Evolutionary conservation across 2,113 vertebrate genomes (phyloP).

Genomic region (Myiopsitta monachus): DNA sequence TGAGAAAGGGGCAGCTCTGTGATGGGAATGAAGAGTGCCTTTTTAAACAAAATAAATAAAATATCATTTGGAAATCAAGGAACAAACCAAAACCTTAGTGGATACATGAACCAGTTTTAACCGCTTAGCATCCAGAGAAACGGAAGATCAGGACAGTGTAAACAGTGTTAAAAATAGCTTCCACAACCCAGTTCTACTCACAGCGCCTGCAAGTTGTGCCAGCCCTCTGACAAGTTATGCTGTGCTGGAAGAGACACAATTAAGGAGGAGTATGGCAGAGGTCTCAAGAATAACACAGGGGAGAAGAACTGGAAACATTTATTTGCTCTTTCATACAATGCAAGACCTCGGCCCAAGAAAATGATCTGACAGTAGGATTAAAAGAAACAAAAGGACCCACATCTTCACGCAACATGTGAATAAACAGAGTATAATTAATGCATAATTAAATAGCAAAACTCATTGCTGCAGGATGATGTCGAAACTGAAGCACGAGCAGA

Average conservation of each 20-base stretch:
- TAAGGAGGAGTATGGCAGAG: neutral
- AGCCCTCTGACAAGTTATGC: neutral
- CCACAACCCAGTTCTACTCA: neutral
- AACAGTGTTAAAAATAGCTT: neutral
- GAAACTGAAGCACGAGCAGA: neutral
- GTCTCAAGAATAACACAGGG: neutral
- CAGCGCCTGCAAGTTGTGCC: neutral
- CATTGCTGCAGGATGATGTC: neutral
- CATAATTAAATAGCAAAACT: conserved; percentile 3
- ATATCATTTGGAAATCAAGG: neutral
- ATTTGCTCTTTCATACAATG: neutral
- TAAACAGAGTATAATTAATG: conserved; percentile 11
- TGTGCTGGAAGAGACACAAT: neutral
- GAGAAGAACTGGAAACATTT: neutral
- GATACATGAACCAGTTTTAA: neutral
- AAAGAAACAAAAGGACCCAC: neutral
- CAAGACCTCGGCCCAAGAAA: neutral
- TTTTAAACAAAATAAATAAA: neutral
- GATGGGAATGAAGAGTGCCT: neutral
- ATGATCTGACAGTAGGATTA: neutral
- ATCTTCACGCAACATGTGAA: neutral
- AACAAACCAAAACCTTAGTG: neutral
- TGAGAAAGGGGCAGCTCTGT: neutral
- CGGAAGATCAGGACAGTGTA: neutral
- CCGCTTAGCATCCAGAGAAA: neutral